Conservation (phyloP, 2,797 vertebrate species). For the Thamnophis elegans region DNA sequence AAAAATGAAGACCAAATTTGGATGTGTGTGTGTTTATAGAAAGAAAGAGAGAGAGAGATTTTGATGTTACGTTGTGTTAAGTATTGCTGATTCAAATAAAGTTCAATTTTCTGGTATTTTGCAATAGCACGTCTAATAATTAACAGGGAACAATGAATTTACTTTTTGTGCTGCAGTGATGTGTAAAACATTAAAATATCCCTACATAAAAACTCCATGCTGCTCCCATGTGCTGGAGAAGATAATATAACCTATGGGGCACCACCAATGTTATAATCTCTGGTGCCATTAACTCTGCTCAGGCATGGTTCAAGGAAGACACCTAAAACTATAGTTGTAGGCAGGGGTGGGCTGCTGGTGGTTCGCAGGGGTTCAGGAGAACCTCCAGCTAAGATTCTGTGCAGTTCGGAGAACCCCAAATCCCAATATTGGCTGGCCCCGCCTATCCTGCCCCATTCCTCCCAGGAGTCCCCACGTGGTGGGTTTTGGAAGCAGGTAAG, state of each 20-base stretch:
- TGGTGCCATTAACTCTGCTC: not conserved
- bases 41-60: not conserved
- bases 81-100: not conserved
- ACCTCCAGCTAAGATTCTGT: too few relatives aligned
- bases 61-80: not conserved
- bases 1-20: not conserved
- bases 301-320: not conserved
- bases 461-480: too few relatives aligned
- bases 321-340: not conserved
- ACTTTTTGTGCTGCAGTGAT: not conserved
- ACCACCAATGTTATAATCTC: not conserved
- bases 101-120: not conserved
- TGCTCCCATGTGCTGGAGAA: not conserved
- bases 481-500: too few relatives aligned
- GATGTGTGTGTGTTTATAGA: not conserved
- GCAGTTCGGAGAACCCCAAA: too few relatives aligned
- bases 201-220: not conserved
- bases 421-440: too few relatives aligned
- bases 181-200: not conserved
- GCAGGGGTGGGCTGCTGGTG: too few relatives aligned
- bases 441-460: too few relatives aligned
- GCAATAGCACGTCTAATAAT: not conserved
- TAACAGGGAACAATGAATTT: not conserved
- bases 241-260: not conserved
- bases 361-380: too few relatives aligned